Evolutionary conservation across 2,888 invertebrate species (phyloP).

Genomic region (Acronicta aceris): DNA sequence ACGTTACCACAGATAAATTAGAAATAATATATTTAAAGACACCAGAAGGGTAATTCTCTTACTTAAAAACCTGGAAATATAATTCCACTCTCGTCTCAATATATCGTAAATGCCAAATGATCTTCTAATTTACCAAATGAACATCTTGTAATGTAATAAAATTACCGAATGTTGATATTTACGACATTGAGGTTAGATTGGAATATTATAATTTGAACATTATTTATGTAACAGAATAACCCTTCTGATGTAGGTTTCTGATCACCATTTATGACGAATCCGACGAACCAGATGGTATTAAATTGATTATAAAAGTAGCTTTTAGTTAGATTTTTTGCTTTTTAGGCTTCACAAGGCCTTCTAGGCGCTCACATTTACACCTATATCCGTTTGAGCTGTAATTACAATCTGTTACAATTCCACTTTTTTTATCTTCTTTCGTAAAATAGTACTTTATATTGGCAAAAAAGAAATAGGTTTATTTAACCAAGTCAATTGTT

Average conservation of each 20-base stretch:
- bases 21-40: slow-evolving; percentile 17
- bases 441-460: slow-evolving; percentile 4
- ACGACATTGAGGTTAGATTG: too few relatives aligned
- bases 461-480: slow-evolving; percentile 12
- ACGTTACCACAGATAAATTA: slow-evolving; percentile 23
- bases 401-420: slow-evolving; percentile 26
- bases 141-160: too few relatives aligned
- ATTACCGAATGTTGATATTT: too few relatives aligned
- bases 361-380: slow-evolving; percentile 27
- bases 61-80: too few relatives aligned
- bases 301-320: slow-evolving; percentile 23
- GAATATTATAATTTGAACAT: too few relatives aligned
- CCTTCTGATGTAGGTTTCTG: slow-evolving; percentile 2
- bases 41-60: too few relatives aligned
- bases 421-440: slow-evolving; percentile 26
- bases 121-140: too few relatives aligned
- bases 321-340: slow-evolving; percentile 38
- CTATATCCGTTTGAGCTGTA: slow-evolving; percentile 36
- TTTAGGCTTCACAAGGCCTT: slow-evolving; percentile 39
- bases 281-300: slow-evolving; percentile 36
- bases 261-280: slow-evolving; percentile 40
- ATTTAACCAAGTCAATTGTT: slow-evolving; percentile 6
- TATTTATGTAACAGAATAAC: too few relatives aligned
- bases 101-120: too few relatives aligned
- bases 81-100: too few relatives aligned